Conservation (phyloP, 2,888 invertebrate genomes). For the Nasonovia ribisnigri region DNA sequence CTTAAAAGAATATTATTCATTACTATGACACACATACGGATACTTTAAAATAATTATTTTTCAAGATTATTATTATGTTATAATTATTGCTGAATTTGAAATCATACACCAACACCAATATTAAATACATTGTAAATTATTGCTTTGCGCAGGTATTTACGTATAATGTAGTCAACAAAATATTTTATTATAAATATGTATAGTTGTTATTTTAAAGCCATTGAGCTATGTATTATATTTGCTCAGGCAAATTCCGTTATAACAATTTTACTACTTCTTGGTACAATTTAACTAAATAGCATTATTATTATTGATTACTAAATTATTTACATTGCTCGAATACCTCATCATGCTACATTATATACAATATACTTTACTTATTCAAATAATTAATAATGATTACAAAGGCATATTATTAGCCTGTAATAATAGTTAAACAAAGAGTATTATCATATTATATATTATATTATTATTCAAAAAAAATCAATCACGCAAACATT, state of each 20-base stretch:
- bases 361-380: neutral
- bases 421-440: neutral
- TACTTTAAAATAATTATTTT: neutral
- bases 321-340: neutral
- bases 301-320: neutral
- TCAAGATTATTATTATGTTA: neutral
- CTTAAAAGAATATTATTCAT: neutral
- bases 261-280: neutral
- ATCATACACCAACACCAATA: neutral
- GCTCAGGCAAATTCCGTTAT: neutral
- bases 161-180: neutral
- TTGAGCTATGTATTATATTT: neutral
- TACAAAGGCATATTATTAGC: neutral
- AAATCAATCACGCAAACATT: neutral
- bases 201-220: neutral
- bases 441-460: neutral
- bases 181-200: neutral
- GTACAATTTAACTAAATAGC: neutral
- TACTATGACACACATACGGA: neutral
- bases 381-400: neutral
- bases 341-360: neutral
- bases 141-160: neutral
- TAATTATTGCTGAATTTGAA: neutral
- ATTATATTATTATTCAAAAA: neutral
- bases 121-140: neutral